A percentile compares a stretch with the other conserved stretches of the same genome.
These are phyloP conservation scores for Xylota segnis DNA, from an alignment of 2,888 invertebrate genomes.

Conservation along the genomic window DNA sequence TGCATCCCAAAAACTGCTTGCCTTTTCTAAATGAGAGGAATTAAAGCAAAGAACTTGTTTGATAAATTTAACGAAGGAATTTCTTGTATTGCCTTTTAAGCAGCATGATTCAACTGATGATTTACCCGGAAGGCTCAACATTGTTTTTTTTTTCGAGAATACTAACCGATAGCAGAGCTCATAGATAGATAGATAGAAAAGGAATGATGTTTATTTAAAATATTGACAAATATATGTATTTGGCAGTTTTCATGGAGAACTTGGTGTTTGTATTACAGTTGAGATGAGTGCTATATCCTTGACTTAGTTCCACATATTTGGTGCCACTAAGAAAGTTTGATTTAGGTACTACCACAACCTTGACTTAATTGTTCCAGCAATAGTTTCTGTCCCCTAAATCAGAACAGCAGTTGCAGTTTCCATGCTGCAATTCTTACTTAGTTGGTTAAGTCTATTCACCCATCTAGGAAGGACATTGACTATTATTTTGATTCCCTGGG, in stretches of 20 bases:
- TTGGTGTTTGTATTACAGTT: neutral
- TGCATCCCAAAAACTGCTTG: slow-evolving; percentile 2
- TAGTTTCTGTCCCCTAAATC: too few species aligned
- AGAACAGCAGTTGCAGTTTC: too few species aligned
- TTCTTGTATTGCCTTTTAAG: slow-evolving; percentile 1
- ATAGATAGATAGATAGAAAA: neutral
- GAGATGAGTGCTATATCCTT: neutral
- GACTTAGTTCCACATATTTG: too few species aligned
- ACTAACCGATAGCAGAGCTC: neutral
- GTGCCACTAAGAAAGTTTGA: too few species aligned
- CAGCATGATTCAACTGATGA: slow-evolving; percentile 21
- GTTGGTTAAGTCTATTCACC: too few species aligned
- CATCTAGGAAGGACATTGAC: too few species aligned
- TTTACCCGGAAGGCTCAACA: slow-evolving; percentile 5
- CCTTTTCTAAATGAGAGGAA: neutral
- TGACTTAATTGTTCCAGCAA: too few species aligned
- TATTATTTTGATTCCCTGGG: too few species aligned
- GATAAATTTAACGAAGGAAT: neutral
- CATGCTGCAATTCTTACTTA: too few species aligned
- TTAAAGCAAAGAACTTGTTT: neutral
- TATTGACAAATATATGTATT: neutral
- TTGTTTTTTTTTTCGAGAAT: neutral
- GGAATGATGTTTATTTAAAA: neutral
- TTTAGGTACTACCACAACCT: too few species aligned
- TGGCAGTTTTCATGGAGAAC: neutral